phyloP scores from a whole-genome alignment of 2,888 invertebrate species.

The Chrysolina americana region DNA sequence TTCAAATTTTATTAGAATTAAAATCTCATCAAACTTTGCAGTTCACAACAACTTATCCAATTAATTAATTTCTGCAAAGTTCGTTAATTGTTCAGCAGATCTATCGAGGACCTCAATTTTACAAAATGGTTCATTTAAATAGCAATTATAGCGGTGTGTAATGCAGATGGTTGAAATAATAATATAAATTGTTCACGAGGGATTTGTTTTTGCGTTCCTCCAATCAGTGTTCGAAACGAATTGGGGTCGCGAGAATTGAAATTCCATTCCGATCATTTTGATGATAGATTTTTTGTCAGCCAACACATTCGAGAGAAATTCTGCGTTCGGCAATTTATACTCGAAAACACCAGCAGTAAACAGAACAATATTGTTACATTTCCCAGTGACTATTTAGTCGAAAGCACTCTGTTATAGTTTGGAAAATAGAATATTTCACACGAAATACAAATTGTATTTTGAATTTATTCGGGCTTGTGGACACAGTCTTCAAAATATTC shows the following conservation, averaged over 20 bases:
- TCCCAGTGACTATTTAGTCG: too few species aligned
- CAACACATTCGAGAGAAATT: background rate
- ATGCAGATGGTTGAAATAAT: constrained; percentile 20
- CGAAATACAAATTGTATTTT: too few species aligned
- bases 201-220: constrained; percentile 7
- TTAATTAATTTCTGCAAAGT: background rate
- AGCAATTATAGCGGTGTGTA: constrained; percentile 14
- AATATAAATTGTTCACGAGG: constrained; percentile 15
- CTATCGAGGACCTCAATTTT: constrained; percentile 6
- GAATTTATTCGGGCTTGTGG: too few species aligned
- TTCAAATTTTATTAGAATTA: too few species aligned
- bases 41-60: too few species aligned
- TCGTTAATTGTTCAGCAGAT: background rate
- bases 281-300: background rate
- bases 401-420: too few species aligned
- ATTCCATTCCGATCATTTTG: background rate
- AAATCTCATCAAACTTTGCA: too few species aligned
- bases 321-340: background rate
- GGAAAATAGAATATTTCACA: too few species aligned
- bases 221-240: constrained; percentile 1
- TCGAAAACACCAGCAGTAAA: background rate
- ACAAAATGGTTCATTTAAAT: constrained; percentile 3
- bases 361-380: too few species aligned
- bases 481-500: too few species aligned
- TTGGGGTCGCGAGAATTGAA: constrained; percentile 11